A percentile compares a stretch with the other conserved stretches of the same genome.
These are phyloP conservation scores for Cordylochernes scorpioides DNA, from an alignment of 2,888 invertebrate species.

Conservation along the genomic window DNA sequence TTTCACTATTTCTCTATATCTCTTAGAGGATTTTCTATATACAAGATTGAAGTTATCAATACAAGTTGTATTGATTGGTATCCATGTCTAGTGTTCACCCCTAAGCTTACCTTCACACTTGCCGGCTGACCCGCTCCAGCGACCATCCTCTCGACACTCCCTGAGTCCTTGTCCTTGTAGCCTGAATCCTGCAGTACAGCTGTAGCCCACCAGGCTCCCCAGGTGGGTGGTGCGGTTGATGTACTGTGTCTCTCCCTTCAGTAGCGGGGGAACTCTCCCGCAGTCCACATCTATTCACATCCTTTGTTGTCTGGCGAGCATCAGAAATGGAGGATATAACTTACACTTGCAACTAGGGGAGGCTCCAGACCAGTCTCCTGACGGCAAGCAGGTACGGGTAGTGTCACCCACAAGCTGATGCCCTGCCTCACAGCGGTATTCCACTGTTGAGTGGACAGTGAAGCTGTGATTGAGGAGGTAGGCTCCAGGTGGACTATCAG, in stretches of 20 bases:
- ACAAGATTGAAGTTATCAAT: not conserved
- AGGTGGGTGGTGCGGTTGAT: constrained; percentile 46
- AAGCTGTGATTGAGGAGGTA: constrained; percentile 58
- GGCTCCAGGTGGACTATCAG: constrained; percentile 54
- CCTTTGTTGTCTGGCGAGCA: too few relatives aligned
- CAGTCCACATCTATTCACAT: constrained; percentile 82
- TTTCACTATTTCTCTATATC: too few relatives aligned
- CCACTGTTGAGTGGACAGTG: constrained; percentile 57
- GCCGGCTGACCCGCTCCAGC: constrained; percentile 57
- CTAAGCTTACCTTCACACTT: constrained; percentile 56
- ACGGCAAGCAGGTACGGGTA: constrained; percentile 10
- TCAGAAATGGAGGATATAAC: too few relatives aligned
- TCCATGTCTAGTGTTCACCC: not conserved
- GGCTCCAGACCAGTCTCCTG: constrained; percentile 14
- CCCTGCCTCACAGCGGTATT: constrained; percentile 63
- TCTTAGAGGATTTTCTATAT: too few relatives aligned
- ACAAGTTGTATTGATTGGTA: not conserved
- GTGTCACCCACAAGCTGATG: constrained; percentile 39
- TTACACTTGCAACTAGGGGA: constrained; percentile 13
- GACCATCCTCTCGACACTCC: constrained; percentile 40
- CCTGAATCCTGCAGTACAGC: constrained; percentile 48
- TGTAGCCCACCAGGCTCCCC: constrained; percentile 49
- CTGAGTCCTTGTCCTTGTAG: constrained; percentile 51
- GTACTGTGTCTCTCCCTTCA: constrained; percentile 48
- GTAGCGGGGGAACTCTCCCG: constrained; percentile 50